Evolutionary conservation across 2,888 invertebrate species (phyloP).

Genomic region (Leucophenga montana): DNA sequence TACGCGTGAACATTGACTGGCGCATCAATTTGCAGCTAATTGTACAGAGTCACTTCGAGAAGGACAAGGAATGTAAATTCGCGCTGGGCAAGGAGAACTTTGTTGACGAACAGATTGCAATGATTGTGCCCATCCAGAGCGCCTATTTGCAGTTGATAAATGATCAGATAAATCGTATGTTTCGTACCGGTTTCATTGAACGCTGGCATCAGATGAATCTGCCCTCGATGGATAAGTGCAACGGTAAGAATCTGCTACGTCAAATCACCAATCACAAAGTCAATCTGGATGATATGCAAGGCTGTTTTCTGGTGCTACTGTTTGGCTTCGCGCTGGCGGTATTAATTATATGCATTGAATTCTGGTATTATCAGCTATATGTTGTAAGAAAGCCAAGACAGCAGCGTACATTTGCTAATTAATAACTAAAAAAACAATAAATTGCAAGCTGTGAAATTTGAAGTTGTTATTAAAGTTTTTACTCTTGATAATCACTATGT

Average conservation of each 20-base stretch:
- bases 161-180: constrained; percentile 84
- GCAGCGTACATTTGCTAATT: constrained; percentile 43
- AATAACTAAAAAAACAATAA: constrained; percentile 38
- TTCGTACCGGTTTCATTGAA: constrained; percentile 87
- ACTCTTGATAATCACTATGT: constrained; percentile 55
- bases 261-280: constrained; percentile 91
- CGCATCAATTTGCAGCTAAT: constrained; percentile 82
- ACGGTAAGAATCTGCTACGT: constrained; percentile 77
- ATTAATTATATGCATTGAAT: constrained; percentile 56
- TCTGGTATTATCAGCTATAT: constrained; percentile 54
- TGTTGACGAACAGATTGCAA: constrained; percentile 84
- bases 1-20: constrained; percentile 88
- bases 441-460: constrained; percentile 40
- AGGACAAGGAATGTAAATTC: constrained; percentile 83
- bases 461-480: constrained; percentile 44
- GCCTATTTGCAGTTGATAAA: constrained; percentile 86
- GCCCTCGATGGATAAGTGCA: constrained; percentile 87
- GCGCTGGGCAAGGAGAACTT: constrained; percentile 85
- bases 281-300: constrained; percentile 92
- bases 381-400: constrained; percentile 40
- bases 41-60: constrained; percentile 80
- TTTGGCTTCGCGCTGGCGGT: constrained; percentile 74
- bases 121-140: constrained; percentile 83
- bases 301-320: constrained; percentile 89
- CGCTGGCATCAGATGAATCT: constrained; percentile 87